Evolutionary conservation across 2,797 vertebrate species (phyloP).

Genomic region (Acropternis orthonyx): DNA sequence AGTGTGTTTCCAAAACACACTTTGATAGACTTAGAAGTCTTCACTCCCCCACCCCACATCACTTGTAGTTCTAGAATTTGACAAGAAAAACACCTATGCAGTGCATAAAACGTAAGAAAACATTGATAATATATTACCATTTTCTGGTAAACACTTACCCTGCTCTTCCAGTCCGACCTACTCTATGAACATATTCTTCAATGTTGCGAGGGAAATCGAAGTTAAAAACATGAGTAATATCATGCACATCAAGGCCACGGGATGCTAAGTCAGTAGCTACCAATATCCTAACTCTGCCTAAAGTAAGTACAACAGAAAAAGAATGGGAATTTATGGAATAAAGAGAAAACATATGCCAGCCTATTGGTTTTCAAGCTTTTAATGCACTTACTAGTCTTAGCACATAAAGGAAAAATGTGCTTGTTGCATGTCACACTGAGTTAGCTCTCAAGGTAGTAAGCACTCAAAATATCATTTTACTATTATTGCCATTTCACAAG

Average conservation of each 20-base stretch:
- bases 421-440: neutral
- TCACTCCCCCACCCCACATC: neutral
- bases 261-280: slow-evolving; percentile 95
- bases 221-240: slow-evolving; percentile 94
- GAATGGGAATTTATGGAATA: neutral
- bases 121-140: rapidly evolving
- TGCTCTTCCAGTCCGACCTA: slow-evolving; percentile 94
- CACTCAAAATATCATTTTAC: neutral
- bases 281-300: slow-evolving; percentile 90
- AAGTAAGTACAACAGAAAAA: neutral
- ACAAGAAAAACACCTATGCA: neutral
- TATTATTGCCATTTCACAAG: neutral
- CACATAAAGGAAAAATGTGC: neutral
- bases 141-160: slow-evolving; percentile 78
- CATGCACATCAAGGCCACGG: slow-evolving; percentile 90
- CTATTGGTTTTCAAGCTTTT: neutral
- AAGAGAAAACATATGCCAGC: neutral
- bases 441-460: neutral
- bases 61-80: neutral
- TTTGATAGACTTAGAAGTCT: neutral
- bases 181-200: slow-evolving; percentile 94
- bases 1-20: neutral
- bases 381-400: neutral
- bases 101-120: neutral
- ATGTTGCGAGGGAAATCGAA: slow-evolving; percentile 95